These are phyloP conservation scores for Drosophila athabasca DNA, from an alignment of 1,140 invertebrate species.

Conservation along the genomic window DNA sequence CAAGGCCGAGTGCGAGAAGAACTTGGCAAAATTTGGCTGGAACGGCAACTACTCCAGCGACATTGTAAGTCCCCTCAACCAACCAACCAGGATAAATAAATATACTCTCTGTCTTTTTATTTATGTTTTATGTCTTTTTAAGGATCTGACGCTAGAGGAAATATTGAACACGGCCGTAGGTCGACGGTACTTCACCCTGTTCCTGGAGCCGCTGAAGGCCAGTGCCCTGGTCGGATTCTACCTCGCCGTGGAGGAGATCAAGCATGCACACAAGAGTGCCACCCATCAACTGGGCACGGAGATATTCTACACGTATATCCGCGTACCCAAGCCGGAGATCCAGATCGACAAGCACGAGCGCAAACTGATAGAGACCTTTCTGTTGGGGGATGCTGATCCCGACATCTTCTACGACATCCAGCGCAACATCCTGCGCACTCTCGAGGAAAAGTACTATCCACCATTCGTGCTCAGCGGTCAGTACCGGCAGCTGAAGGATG, in stretches of 20 bases:
- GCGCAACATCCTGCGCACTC: conserved; percentile 89
- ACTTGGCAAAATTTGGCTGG: conserved; percentile 90
- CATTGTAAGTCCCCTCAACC: conserved; percentile 54
- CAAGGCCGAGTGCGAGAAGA: conserved; percentile 92
- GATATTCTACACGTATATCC: conserved; percentile 94
- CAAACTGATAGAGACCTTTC: conserved; percentile 93
- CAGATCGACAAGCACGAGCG: conserved; percentile 85
- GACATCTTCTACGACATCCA: conserved; percentile 95
- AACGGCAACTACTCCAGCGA: conserved; percentile 89
- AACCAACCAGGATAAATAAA: background rate
- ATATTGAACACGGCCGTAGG: conserved; percentile 89
- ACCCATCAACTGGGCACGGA: conserved; percentile 95
- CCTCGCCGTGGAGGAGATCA: conserved; percentile 93
- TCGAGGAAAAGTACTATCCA: conserved; percentile 95
- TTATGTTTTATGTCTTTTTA: too few species aligned
- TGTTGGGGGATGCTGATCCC: conserved; percentile 91
- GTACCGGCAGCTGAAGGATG: conserved; percentile 90
- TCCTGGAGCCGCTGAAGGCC: conserved; percentile 91
- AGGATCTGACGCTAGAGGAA: conserved; percentile 87
- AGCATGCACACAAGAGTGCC: conserved; percentile 88
- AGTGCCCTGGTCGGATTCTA: conserved; percentile 93
- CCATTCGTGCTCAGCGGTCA: conserved; percentile 94
- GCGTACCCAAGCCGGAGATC: conserved; percentile 90
- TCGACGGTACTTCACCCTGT: conserved; percentile 90
- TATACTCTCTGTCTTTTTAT: too few species aligned